Percentiles rank a stretch among this genome's conserved stretches.
phyloP scores from a whole-genome alignment of 2,113 vertebrate genomes.

The Corvus moneduloides region DNA sequence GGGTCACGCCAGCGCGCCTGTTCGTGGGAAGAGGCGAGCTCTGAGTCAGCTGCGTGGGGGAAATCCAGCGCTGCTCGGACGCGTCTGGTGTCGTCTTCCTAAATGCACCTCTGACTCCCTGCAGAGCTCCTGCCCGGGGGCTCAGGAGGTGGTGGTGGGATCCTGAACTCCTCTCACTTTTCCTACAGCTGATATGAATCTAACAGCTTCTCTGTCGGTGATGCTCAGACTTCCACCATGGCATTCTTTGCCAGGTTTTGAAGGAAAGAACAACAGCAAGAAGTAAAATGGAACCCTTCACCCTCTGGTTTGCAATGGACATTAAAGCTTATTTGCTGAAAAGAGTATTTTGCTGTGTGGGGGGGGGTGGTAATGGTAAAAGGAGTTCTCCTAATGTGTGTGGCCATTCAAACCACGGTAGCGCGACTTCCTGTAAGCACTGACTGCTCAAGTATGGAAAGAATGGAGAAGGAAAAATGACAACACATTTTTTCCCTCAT shows the following conservation, averaged over 20 bases:
- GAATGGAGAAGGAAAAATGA: background rate
- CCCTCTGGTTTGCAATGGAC: background rate
- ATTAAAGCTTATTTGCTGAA: background rate
- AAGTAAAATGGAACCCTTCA: background rate
- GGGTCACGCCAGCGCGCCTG: accelerated
- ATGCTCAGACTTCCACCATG: background rate
- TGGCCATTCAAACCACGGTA: background rate
- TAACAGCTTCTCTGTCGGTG: accelerated
- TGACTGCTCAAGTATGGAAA: background rate
- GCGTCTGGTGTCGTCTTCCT: accelerated
- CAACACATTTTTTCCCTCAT: accelerated
- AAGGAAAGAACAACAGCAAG: background rate
- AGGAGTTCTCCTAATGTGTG: background rate
- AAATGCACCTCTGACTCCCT: accelerated
- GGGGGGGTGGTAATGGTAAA: background rate
- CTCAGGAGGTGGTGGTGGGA: background rate
- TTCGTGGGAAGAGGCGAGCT: background rate
- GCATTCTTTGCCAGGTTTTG: background rate
- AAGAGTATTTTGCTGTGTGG: background rate
- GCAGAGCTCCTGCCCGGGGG: accelerated
- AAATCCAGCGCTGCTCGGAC: background rate
- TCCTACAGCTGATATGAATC: accelerated
- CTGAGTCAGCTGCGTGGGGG: background rate
- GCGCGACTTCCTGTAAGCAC: background rate
- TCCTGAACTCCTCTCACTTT: background rate